Base-by-base conservation (phyloP, 2,888 invertebrate species). In the Lithosia quadra region DNA sequence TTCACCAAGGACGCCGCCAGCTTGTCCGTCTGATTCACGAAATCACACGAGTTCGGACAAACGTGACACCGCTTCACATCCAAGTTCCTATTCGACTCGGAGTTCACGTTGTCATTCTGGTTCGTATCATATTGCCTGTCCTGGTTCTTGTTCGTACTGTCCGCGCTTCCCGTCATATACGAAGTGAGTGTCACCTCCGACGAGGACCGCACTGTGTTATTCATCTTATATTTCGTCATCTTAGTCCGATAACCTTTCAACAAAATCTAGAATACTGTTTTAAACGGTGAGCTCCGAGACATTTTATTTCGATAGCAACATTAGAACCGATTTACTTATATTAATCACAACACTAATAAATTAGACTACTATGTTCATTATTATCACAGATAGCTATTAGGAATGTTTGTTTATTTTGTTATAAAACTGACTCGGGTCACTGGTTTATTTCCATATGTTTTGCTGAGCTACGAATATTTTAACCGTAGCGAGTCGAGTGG, bases 161-260 rank as follows among this genome's bases (percentile, higher is more conserved):
- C 91, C 49, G 86, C 83, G 68, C 88, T 89, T 28, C 92, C 92
- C 8, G 91, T 83, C 87, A 94, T 87, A 85, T 91, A 95, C n/a
- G 94, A 90, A 1, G 94, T 95, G n/a, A 95, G 83, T 0, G 93
- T 94, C 82, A 95, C 95, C 76, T 93, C 93, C 11, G 92, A 89
- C 39, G 92, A 81, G 11, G 93, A 89, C 0, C 90, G 88, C 61
- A 88, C 84, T 15, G 90, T 88, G 78, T 95, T 94, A 84, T 94
- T 95, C 80, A 96, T 81, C 81, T 95, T 96, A 84, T 95, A 96
- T 83, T 96, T 96, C 65, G 95, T 95, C 95, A 96, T 96, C 74
- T 82, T 91, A 22, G 28, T 64, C 43, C 28, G 22, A 70, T 68
- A 72, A 69, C 73, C 66, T 63, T 69, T 69, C 69, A 60, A 68